These are phyloP conservation scores for Mesochorus sp. DNA, from an alignment of 2,888 invertebrate species.

Conservation along the genomic window DNA sequence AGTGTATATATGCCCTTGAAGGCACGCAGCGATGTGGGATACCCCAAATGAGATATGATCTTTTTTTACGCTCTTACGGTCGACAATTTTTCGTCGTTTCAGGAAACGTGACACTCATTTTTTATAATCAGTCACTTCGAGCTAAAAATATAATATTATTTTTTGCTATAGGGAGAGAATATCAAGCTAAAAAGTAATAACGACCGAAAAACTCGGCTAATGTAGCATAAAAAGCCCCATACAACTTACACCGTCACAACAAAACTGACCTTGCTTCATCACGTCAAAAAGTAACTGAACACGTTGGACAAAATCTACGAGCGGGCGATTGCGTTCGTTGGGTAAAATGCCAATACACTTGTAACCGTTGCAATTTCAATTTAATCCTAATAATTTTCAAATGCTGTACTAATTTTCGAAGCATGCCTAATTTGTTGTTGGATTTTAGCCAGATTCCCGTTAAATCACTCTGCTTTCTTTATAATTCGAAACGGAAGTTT, in stretches of 20 bases:
- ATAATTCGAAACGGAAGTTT: too few species aligned
- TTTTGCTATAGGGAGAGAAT: neutral
- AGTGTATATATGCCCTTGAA: conserved; percentile 56
- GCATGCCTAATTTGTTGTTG: too few species aligned
- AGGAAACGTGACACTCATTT: neutral
- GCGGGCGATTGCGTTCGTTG: too few species aligned
- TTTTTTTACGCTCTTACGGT: neutral
- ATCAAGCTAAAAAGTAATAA: neutral
- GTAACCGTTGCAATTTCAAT: conserved; percentile 26
- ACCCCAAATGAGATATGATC: conserved; percentile 54
- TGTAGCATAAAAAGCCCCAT: neutral
- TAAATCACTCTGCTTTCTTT: too few species aligned
- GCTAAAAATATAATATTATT: neutral
- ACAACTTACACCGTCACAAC: neutral
- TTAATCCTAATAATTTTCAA: too few species aligned
- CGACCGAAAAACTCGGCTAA: neutral
- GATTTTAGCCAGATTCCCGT: conserved; percentile 30
- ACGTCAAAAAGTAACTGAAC: too few species aligned
- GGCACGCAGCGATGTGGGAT: conserved; percentile 49
- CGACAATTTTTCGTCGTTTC: neutral
- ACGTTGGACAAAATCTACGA: too few species aligned
- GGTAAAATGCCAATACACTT: conserved; percentile 28
- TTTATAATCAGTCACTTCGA: conserved; percentile 1
- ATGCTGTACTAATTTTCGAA: too few species aligned
- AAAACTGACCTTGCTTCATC: conserved; percentile 38